These are phyloP conservation scores for Fopius arisanus DNA, from an alignment of 1,140 invertebrate species.

Conservation along the genomic window DNA sequence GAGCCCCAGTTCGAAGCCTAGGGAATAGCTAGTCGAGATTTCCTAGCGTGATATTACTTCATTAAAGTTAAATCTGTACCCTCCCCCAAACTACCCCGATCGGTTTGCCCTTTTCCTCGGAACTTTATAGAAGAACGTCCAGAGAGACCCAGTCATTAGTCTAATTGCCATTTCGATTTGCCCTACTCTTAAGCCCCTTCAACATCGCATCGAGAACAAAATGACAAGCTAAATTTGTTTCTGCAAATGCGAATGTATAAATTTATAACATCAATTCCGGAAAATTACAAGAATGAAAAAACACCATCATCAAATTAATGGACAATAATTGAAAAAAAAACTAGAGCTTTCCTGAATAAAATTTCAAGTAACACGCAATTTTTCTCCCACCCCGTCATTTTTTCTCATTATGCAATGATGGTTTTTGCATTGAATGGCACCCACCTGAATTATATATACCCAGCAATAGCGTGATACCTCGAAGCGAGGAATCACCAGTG, in stretches of 20 bases:
- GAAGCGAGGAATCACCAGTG: slow-evolving; percentile 31
- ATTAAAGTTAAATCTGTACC: slow-evolving; percentile 36
- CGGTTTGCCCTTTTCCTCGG: slow-evolving; percentile 27
- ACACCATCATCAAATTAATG: no score
- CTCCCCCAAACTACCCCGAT: slow-evolving; percentile 14
- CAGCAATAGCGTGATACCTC: slow-evolving; percentile 19
- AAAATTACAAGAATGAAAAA: no score
- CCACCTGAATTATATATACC: slow-evolving; percentile 12
- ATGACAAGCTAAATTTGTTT: no score
- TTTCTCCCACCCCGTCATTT: slow-evolving; percentile 27
- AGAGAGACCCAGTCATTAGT: slow-evolving; percentile 27
- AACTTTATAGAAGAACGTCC: slow-evolving; percentile 19
- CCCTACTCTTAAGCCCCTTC: no score
- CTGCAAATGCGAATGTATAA: no score
- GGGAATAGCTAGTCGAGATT: slow-evolving; percentile 32
- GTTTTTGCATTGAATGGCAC: slow-evolving; percentile 42
- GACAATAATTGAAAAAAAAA: no score
- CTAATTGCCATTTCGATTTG: slow-evolving; percentile 37
- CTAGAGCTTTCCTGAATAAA: neutral
- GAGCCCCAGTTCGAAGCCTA: slow-evolving; percentile 30
- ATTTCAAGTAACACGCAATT: neutral
- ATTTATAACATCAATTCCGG: no score
- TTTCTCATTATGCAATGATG: slow-evolving; percentile 40
- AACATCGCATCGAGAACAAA: no score
- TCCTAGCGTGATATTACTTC: slow-evolving; percentile 38